phyloP scores from a whole-genome alignment of 2,797 vertebrate species.

The Microhierax caerulescens region DNA sequence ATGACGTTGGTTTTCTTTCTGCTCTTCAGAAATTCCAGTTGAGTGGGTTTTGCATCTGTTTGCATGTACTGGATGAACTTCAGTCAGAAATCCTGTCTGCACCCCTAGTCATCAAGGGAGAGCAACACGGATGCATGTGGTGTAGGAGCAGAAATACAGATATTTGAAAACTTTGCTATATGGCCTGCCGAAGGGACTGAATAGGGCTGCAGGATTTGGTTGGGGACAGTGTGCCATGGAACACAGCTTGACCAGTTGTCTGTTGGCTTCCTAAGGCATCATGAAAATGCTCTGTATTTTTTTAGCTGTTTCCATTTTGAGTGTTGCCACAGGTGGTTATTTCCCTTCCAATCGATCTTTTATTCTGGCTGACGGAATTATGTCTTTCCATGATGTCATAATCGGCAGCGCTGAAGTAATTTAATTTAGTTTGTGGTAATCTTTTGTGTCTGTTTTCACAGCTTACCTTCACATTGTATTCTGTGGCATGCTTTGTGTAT shows the following conservation, averaged over 20 bases:
- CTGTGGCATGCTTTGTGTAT: background rate
- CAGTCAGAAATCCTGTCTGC: background rate
- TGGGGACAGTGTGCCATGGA: background rate
- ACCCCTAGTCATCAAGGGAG: background rate
- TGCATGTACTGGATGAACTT: background rate
- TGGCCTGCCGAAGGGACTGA: background rate
- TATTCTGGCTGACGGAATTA: background rate
- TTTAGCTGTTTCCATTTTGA: background rate
- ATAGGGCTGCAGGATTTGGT: background rate
- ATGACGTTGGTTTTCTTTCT: background rate
- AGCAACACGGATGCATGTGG: fast-evolving
- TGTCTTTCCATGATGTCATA: background rate
- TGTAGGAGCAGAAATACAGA: background rate
- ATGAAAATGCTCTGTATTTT: background rate
- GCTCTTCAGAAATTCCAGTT: background rate
- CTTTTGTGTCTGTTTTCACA: background rate
- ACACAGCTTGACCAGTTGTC: background rate
- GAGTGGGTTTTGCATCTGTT: background rate
- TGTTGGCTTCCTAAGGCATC: background rate
- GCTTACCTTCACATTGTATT: background rate
- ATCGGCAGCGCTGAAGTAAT: background rate
- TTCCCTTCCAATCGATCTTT: background rate
- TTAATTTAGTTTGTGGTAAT: background rate
- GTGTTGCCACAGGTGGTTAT: background rate
- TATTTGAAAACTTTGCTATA: background rate